These are phyloP conservation scores for Caenorhabditis wallacei DNA, from an alignment of 2,888 invertebrate genomes.

Conservation along the genomic window DNA sequence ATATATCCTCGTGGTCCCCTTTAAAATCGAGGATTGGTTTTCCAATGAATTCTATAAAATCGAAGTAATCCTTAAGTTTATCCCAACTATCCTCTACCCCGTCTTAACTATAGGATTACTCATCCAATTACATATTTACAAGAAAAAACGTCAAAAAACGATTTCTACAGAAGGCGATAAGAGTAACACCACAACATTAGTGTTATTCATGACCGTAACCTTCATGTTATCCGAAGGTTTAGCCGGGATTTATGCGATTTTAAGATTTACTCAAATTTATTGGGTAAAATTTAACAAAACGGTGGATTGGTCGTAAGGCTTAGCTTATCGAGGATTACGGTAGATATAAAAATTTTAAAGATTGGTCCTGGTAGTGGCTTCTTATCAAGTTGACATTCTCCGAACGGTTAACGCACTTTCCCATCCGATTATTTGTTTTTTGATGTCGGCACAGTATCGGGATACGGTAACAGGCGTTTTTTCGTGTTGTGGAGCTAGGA, in stretches of 20 bases:
- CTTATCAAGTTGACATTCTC: neutral
- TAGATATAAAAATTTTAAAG: neutral
- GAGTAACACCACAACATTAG: neutral
- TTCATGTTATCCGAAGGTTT: constrained; percentile 14
- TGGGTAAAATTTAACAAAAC: neutral
- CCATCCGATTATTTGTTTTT: constrained; percentile 1
- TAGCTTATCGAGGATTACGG: neutral
- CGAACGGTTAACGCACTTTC: neutral
- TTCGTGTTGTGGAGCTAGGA: constrained; percentile 5
- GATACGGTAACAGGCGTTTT: neutral
- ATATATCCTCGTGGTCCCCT: neutral
- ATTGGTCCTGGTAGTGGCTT: neutral
- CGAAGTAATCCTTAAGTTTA: neutral
- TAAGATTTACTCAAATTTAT: neutral
- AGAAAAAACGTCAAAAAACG: constrained; percentile 3
- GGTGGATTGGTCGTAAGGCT: constrained; percentile 1
- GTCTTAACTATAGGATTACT: neutral
- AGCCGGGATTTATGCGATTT: neutral
- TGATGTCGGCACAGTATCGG: constrained; percentile 9
- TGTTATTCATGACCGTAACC: neutral
- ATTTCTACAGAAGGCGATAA: neutral
- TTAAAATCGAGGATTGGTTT: neutral
- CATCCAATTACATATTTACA: neutral
- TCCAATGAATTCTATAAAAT: neutral
- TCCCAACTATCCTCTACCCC: neutral